phyloP scores from a whole-genome alignment of 2,888 invertebrate genomes.

The Lamproptera curius region DNA sequence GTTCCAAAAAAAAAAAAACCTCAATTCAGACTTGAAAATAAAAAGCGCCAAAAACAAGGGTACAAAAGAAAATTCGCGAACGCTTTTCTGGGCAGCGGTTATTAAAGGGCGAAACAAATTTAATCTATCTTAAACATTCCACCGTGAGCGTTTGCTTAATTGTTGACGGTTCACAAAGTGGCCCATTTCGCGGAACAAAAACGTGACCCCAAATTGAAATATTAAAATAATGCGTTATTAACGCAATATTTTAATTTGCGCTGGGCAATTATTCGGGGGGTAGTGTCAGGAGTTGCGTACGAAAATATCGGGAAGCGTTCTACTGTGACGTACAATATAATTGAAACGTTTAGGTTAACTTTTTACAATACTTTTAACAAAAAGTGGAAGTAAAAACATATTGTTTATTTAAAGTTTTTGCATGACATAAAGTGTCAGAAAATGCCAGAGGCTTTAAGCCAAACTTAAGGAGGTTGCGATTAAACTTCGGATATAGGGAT shows the following conservation, averaged over 20 bases:
- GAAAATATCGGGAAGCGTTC: background rate
- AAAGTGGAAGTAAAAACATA: too few species aligned
- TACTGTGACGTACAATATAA: too few species aligned
- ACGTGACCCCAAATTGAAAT: too few species aligned
- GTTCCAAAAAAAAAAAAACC: background rate
- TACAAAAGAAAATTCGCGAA: conserved; percentile 4
- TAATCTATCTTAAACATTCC: conserved; percentile 7
- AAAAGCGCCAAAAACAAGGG: background rate
- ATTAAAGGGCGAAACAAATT: conserved; percentile 15
- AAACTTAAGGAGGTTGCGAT: too few species aligned
- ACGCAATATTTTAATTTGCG: background rate
- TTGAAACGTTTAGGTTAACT: too few species aligned
- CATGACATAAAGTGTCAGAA: too few species aligned
- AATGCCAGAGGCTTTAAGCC: too few species aligned
- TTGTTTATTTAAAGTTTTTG: too few species aligned
- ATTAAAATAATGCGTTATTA: background rate
- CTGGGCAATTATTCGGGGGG: background rate
- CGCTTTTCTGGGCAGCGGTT: background rate
- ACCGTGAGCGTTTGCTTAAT: conserved; percentile 3
- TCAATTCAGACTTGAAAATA: background rate
- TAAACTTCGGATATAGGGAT: too few species aligned
- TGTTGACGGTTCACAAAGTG: conserved; percentile 6
- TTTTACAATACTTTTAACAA: too few species aligned
- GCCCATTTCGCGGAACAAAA: background rate
- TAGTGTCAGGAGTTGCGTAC: background rate